Evolutionary conservation across 2,113 vertebrate species (phyloP).

Genomic region (Irena cyanogastra): DNA sequence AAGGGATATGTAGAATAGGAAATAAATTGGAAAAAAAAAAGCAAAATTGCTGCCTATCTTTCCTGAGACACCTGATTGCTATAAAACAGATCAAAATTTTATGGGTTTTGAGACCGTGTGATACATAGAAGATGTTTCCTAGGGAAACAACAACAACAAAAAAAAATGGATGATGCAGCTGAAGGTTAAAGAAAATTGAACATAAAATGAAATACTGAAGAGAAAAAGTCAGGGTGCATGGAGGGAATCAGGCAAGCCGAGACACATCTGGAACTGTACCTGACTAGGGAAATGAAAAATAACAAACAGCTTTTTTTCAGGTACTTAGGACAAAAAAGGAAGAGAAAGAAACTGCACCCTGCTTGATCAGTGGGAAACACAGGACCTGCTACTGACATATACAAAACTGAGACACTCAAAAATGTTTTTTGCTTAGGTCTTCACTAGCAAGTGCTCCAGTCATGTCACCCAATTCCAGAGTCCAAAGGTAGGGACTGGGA

Average conservation of each 20-base stretch:
- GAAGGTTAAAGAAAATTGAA: not conserved
- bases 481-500: not conserved
- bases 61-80: not conserved
- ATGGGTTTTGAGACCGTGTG: not conserved
- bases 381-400: not conserved
- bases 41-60: not conserved
- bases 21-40: not conserved
- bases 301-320: not conserved
- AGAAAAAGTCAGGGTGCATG: not conserved
- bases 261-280: not conserved
- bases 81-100: not conserved
- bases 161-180: not conserved
- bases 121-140: not conserved
- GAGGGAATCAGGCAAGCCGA: not conserved
- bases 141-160: not conserved
- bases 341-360: not conserved
- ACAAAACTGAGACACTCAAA: not conserved
- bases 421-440: not conserved
- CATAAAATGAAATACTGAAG: not conserved
- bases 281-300: not conserved
- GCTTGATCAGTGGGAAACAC: not conserved
- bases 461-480: not conserved
- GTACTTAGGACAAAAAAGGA: not conserved
- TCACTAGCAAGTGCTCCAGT: not conserved
- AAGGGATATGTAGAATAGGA: not conserved